Evolutionary conservation across 2,113 vertebrate species (phyloP).

Genomic region (Diadophis punctatus): DNA sequence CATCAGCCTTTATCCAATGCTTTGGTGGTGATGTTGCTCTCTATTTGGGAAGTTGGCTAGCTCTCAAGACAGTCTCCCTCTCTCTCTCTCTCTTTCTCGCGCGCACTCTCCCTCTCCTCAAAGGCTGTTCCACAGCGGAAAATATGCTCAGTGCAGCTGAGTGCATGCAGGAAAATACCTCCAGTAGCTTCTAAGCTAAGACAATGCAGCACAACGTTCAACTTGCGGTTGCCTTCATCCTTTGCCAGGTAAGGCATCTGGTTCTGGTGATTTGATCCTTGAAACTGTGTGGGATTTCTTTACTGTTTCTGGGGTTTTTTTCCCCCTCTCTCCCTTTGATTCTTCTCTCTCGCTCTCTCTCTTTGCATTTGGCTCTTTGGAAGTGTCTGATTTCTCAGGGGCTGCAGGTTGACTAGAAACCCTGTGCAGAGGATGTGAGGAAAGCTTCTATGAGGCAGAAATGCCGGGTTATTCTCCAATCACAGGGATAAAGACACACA

Average conservation of each 20-base stretch:
- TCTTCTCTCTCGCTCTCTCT: background rate
- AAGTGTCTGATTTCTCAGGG: slow-evolving; percentile 59
- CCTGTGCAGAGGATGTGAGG: slow-evolving; percentile 41
- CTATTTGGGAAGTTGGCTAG: slow-evolving; percentile 94
- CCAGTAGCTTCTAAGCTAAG: slow-evolving; percentile 81
- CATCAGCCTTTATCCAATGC: slow-evolving; percentile 88
- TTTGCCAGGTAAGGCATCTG: slow-evolving; percentile 88
- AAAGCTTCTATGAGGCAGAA: slow-evolving; percentile 1
- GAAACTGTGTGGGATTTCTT: background rate
- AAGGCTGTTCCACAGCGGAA: slow-evolving; percentile 91
- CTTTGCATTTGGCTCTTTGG: slow-evolving; percentile 48
- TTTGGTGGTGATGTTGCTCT: slow-evolving; percentile 93
- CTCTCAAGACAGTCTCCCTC: slow-evolving; percentile 80
- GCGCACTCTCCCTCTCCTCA: slow-evolving; percentile 62
- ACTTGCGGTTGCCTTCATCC: slow-evolving; percentile 82
- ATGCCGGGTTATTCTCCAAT: slow-evolving; percentile 42
- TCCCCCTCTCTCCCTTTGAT: too few species aligned
- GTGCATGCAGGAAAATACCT: slow-evolving; percentile 85
- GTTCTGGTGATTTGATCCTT: background rate
- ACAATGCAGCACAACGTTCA: slow-evolving; percentile 87
- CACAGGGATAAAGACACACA: slow-evolving; percentile 31
- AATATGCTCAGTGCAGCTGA: slow-evolving; percentile 96
- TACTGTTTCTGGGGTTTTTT: background rate
- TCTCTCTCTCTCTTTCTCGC: background rate
- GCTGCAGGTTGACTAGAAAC: slow-evolving; percentile 39